A percentile compares a stretch with the other conserved stretches of the same genome.
These are phyloP conservation scores for Epizoanthus rinbou DNA, from an alignment of 92 coral and sea anemone genomes.

Conservation along the genomic window DNA sequence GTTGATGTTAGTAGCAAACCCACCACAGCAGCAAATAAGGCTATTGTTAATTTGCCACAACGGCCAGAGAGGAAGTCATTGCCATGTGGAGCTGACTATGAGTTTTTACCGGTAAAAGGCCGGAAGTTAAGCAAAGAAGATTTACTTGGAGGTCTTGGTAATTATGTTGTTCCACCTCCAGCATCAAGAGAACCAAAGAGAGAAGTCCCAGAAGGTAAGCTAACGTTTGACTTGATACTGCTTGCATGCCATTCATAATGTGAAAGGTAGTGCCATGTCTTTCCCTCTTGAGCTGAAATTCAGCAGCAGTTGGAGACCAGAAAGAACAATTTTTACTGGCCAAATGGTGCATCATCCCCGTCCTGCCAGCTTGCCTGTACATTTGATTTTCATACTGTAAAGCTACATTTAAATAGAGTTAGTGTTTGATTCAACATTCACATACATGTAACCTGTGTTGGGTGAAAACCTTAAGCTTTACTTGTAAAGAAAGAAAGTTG, in stretches of 20 bases:
- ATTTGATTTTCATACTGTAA: too few relatives aligned
- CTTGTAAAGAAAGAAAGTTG: too few relatives aligned
- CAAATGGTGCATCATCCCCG: too few relatives aligned
- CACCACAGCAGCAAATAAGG: not conserved
- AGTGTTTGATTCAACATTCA: too few relatives aligned
- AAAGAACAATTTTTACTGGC: too few relatives aligned
- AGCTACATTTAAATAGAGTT: too few relatives aligned
- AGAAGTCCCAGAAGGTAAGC: constrained; percentile 33
- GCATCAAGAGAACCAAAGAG: constrained; percentile 1
- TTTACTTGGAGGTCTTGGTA: not conserved
- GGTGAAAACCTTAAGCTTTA: too few relatives aligned
- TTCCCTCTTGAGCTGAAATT: too few relatives aligned
- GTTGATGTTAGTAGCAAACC: constrained; percentile 15
- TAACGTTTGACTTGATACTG: not conserved
- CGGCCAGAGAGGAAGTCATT: constrained; percentile 14
- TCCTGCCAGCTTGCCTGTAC: too few relatives aligned
- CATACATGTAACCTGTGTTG: too few relatives aligned
- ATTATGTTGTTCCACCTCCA: constrained; percentile 17
- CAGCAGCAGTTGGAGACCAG: too few relatives aligned
- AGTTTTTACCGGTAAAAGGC: not conserved
- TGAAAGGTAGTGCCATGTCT: too few relatives aligned
- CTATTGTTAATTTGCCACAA: not conserved
- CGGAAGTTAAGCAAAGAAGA: constrained; percentile 12
- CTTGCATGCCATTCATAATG: not conserved
- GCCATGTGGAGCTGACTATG: constrained; percentile 22